Conservation (phyloP, 2,888 invertebrate genomes). For the Melinaea marsaeus region DNA sequence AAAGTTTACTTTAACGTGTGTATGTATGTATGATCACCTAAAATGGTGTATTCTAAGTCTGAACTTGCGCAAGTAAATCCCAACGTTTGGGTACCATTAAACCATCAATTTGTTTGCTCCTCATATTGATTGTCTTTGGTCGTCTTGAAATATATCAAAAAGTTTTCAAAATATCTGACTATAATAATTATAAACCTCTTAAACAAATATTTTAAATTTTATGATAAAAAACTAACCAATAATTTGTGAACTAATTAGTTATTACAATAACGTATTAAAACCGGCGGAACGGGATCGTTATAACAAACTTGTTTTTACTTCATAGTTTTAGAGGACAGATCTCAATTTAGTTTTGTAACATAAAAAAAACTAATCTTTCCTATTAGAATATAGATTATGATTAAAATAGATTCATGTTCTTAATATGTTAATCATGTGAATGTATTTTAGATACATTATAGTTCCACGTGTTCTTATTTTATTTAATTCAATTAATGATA, state of each 20-base stretch:
- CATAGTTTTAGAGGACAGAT: slow-evolving; percentile 29
- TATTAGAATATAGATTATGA: background rate
- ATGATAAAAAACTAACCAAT: background rate
- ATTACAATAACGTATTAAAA: slow-evolving; percentile 19
- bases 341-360: slow-evolving; percentile 25
- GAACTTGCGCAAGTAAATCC: too few species aligned
- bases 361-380: background rate
- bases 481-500: too few species aligned
- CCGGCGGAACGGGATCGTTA: slow-evolving; percentile 40
- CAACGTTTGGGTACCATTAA: too few species aligned
- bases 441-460: too few species aligned
- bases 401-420: background rate
- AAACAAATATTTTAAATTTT: slow-evolving; percentile 1
- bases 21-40: too few species aligned
- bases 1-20: too few species aligned
- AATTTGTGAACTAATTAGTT: slow-evolving; percentile 7
- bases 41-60: too few species aligned
- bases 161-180: too few species aligned
- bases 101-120: too few species aligned
- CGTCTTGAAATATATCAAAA: too few species aligned
- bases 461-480: too few species aligned
- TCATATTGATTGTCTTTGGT: too few species aligned
- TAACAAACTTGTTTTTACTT: slow-evolving; percentile 45
- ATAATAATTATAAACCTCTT: background rate
- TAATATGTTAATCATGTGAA: background rate